Percentiles rank a stretch among this genome's conserved stretches.
Conservation (phyloP, 1,140 invertebrate genomes). For the Telenomus remus region DNA sequence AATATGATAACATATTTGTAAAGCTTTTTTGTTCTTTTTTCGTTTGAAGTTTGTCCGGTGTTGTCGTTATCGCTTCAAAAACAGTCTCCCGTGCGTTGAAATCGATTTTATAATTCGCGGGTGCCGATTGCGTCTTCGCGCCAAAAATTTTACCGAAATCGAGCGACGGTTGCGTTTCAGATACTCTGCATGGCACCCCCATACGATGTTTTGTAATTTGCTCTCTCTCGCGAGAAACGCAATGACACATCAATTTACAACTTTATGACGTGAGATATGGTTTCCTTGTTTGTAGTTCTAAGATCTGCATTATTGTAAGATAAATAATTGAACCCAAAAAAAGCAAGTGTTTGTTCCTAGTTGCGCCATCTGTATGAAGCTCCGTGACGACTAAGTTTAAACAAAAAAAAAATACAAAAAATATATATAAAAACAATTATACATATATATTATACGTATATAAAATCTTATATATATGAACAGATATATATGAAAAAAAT, state of each 20-base stretch:
- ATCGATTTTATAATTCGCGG: slow-evolving; percentile 48
- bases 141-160: neutral
- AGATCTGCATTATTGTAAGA: slow-evolving; percentile 48
- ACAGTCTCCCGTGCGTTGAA: slow-evolving; percentile 32
- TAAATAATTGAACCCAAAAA: slow-evolving; percentile 30
- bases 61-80: slow-evolving; percentile 38
- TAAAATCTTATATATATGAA: slow-evolving; percentile 39
- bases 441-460: slow-evolving; percentile 46
- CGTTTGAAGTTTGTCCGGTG: slow-evolving; percentile 39
- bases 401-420: slow-evolving; percentile 14
- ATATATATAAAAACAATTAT: slow-evolving; percentile 44
- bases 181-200: neutral
- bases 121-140: slow-evolving; percentile 26
- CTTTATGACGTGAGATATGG: slow-evolving; percentile 15
- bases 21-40: slow-evolving; percentile 53
- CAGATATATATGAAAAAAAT: slow-evolving; percentile 42
- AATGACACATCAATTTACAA: slow-evolving; percentile 15
- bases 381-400: slow-evolving; percentile 43
- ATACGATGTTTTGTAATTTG: slow-evolving; percentile 29
- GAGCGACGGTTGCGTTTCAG: slow-evolving; percentile 14
- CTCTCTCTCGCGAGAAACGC: slow-evolving; percentile 32
- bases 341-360: slow-evolving; percentile 59
- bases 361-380: slow-evolving; percentile 52
- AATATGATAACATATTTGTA: slow-evolving; percentile 37
- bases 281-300: slow-evolving; percentile 37